phyloP scores from a whole-genome alignment of 2,113 vertebrate species.

The Pavo muticus region DNA sequence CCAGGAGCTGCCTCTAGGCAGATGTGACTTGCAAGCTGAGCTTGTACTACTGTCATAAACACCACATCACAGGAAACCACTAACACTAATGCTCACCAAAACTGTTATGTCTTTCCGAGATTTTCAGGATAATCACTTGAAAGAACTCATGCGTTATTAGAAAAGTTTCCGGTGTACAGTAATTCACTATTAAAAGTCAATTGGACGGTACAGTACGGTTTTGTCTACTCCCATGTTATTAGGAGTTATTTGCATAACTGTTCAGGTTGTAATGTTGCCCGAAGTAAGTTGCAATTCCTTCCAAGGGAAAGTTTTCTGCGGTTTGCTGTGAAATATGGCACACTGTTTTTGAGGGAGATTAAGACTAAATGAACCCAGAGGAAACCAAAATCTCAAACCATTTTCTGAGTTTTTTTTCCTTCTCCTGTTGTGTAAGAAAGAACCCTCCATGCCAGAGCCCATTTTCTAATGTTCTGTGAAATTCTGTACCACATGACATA shows the following conservation, averaged over 20 bases:
- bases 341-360: not conserved
- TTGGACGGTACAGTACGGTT: not conserved
- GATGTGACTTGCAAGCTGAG: constrained; percentile 65
- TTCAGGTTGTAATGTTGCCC: not conserved
- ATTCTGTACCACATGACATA: not conserved
- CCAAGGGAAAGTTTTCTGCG: constrained; percentile 12
- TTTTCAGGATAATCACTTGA: constrained; percentile 62
- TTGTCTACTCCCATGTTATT: constrained; percentile 11
- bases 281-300: not conserved
- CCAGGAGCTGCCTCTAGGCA: constrained; percentile 51
- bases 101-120: constrained; percentile 50
- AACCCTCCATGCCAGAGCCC: not conserved
- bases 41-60: constrained; percentile 63
- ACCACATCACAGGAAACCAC: constrained; percentile 63
- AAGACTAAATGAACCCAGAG: not conserved
- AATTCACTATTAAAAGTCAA: constrained; percentile 31
- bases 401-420: not conserved
- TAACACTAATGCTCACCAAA: constrained; percentile 58
- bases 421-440: not conserved
- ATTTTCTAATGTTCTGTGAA: not conserved
- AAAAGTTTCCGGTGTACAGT: constrained; percentile 40
- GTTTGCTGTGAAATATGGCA: not conserved
- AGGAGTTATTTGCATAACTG: constrained; percentile 27
- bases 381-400: not conserved
- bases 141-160: constrained; percentile 55